phyloP scores from a whole-genome alignment of 2,113 vertebrate genomes.

The Gobiocypris rarus region DNA sequence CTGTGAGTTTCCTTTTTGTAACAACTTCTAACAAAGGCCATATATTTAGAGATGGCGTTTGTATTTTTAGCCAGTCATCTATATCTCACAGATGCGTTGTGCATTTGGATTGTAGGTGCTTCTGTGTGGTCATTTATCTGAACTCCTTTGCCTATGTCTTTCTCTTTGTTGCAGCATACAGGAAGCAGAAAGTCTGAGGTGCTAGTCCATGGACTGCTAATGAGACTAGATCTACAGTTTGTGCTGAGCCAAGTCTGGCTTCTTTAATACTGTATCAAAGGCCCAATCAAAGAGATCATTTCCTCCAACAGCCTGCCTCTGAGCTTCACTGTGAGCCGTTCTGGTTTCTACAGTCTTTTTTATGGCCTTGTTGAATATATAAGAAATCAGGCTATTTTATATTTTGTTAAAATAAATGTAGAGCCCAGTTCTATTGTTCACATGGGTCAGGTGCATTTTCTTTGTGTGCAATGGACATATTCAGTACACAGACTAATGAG shows the following conservation, averaged over 20 bases:
- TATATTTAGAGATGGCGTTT: slow-evolving; percentile 22
- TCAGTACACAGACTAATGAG: not conserved
- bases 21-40: slow-evolving; percentile 3
- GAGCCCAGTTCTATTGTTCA: slow-evolving; percentile 6
- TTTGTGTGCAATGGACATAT: not conserved
- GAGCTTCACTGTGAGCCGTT: slow-evolving; percentile 31
- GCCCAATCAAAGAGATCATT: slow-evolving; percentile 52
- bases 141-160: slow-evolving; percentile 17
- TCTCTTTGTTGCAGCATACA: slow-evolving; percentile 2
- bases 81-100: not conserved
- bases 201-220: slow-evolving; percentile 42
- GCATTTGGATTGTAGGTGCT: slow-evolving; percentile 31
- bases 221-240: slow-evolving; percentile 47
- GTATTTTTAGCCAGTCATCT: slow-evolving; percentile 31
- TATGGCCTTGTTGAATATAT: slow-evolving; percentile 15
- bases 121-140: slow-evolving; percentile 39
- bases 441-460: not conserved
- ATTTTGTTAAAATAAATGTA: not conserved
- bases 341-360: slow-evolving; percentile 35
- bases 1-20: slow-evolving; percentile 23
- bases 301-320: slow-evolving; percentile 45
- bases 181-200: slow-evolving; percentile 37
- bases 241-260: slow-evolving; percentile 42
- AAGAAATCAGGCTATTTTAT: slow-evolving; percentile 21
- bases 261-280: slow-evolving; percentile 59